Conservation (phyloP, 2,888 invertebrate genomes). For the Calameuta idolon region DNA sequence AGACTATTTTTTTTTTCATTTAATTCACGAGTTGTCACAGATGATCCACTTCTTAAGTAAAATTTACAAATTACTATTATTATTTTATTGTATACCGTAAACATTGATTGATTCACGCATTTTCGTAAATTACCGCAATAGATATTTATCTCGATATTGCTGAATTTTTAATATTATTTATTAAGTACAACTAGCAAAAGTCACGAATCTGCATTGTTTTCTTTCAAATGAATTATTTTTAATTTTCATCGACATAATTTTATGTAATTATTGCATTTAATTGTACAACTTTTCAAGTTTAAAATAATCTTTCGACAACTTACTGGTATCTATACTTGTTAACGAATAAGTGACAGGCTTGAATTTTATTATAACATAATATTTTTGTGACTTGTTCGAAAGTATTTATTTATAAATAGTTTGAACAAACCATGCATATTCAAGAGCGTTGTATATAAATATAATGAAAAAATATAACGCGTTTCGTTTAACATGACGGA, state of each 20-base stretch:
- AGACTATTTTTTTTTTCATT: not conserved
- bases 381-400: not conserved
- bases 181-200: no score
- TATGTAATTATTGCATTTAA: no score
- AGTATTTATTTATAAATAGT: slow-evolving; percentile 21
- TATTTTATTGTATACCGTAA: not conserved
- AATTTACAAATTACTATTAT: not conserved
- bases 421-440: not conserved
- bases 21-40: not conserved
- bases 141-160: no score
- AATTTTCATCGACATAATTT: no score
- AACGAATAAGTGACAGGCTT: not conserved
- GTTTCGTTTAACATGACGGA: not conserved
- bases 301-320: not conserved
- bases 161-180: no score
- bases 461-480: not conserved
- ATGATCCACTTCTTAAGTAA: not conserved
- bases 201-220: no score
- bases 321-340: not conserved
- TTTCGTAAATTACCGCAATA: no score
- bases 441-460: slow-evolving; percentile 5
- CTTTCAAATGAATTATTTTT: no score
- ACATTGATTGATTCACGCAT: not conserved
- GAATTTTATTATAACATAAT: not conserved
- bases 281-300: not conserved